phyloP scores from a whole-genome alignment of 1,140 invertebrate species.

The Agrilus planipennis region DNA sequence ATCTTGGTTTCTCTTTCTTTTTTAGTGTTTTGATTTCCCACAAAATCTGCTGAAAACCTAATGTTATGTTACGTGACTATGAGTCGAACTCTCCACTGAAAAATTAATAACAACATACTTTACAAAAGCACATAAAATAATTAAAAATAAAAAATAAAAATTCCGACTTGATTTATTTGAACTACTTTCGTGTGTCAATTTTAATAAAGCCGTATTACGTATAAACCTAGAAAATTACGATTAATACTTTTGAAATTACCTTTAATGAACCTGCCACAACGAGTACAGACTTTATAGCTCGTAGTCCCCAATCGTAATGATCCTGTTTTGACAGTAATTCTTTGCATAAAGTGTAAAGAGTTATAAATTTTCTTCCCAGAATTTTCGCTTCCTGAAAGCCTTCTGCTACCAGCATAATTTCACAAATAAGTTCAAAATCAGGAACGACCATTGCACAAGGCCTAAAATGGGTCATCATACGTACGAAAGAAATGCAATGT shows the following conservation, averaged over 20 bases:
- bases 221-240: no score
- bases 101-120: no score
- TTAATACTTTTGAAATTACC: no score
- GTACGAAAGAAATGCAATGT: no score
- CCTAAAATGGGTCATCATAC: slow-evolving; percentile 34
- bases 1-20: no score
- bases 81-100: no score
- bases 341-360: slow-evolving; percentile 87
- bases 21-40: no score
- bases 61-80: no score
- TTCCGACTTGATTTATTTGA: background rate
- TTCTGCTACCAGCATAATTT: slow-evolving; percentile 97
- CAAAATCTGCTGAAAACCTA: no score
- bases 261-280: slow-evolving; percentile 93
- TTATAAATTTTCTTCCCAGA: slow-evolving; percentile 91
- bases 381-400: slow-evolving; percentile 91
- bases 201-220: no score
- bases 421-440: slow-evolving; percentile 93
- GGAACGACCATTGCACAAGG: slow-evolving; percentile 97
- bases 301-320: slow-evolving; percentile 93
- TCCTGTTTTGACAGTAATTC: slow-evolving; percentile 93
- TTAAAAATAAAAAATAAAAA: background rate
- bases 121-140: background rate
- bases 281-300: slow-evolving; percentile 92
- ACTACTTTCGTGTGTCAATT: no score